Evolutionary conservation across 2,888 invertebrate genomes (phyloP).

Genomic region (Andrena camellia): DNA sequence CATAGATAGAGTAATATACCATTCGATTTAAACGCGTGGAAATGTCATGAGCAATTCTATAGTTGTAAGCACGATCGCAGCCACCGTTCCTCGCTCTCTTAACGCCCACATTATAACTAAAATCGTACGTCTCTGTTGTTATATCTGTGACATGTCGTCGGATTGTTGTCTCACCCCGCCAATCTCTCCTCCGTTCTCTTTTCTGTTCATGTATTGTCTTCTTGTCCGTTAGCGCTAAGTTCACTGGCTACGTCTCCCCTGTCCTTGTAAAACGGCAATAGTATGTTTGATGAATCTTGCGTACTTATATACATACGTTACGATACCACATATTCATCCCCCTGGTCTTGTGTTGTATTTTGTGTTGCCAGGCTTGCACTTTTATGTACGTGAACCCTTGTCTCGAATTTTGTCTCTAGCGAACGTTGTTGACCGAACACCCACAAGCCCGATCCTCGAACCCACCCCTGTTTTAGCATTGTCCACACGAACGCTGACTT

Average conservation of each 20-base stretch:
- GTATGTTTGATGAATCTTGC: constrained; percentile 74
- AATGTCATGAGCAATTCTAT: neutral
- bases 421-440: constrained; percentile 65
- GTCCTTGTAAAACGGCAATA: constrained; percentile 61
- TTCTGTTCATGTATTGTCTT: constrained; percentile 83
- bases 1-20: too few relatives aligned
- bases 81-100: constrained; percentile 42
- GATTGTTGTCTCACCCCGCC: constrained; percentile 78
- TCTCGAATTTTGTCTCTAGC: constrained; percentile 80
- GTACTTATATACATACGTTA: constrained; percentile 55
- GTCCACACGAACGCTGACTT: constrained; percentile 71
- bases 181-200: constrained; percentile 32
- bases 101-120: constrained; percentile 65
- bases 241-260: constrained; percentile 62
- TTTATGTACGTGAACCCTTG: constrained; percentile 73
- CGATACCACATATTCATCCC: constrained; percentile 32
- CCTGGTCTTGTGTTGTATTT: constrained; percentile 80
- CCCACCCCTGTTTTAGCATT: constrained; percentile 4
- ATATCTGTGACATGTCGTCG: constrained; percentile 84
- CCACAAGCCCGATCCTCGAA: neutral
- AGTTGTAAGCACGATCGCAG: constrained; percentile 34
- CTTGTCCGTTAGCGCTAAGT: constrained; percentile 78
- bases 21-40: neutral
- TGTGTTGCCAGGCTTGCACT: constrained; percentile 84
- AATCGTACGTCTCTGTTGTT: constrained; percentile 73